Conservation (phyloP, 2,113 vertebrate species). For the Oryctolagus cuniculus region DNA sequence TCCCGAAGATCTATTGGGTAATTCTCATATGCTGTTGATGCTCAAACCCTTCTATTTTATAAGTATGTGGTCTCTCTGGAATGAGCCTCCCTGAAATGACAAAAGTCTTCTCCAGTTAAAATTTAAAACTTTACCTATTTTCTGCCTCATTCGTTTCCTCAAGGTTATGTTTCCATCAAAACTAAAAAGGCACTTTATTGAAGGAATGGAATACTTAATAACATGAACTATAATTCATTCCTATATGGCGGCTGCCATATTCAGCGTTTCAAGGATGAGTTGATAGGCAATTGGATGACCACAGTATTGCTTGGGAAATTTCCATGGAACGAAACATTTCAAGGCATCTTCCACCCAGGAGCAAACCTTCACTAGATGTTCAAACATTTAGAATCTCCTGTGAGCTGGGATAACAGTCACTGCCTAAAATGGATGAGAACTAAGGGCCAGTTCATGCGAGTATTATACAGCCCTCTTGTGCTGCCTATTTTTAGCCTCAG, state of each 20-base stretch:
- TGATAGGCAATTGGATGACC: neutral
- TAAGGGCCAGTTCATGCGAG: neutral
- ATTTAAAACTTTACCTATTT: constrained; percentile 23
- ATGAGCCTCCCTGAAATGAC: neutral
- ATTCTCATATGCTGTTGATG: neutral
- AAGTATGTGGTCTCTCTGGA: neutral
- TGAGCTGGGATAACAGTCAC: constrained; percentile 11
- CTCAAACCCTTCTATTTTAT: neutral
- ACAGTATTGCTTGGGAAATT: constrained; percentile 57
- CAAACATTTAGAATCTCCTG: constrained; percentile 36
- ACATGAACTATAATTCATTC: neutral
- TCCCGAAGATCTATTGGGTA: neutral
- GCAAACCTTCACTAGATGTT: constrained; percentile 51
- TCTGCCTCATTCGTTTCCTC: constrained; percentile 34
- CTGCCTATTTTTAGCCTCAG: constrained; percentile 32
- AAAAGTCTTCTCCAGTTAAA: neutral
- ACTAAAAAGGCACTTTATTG: neutral
- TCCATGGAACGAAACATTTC: constrained; percentile 50
- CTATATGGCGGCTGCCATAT: neutral
- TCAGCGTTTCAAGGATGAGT: constrained; percentile 29
- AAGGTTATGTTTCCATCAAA: neutral
- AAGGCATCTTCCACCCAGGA: constrained; percentile 34
- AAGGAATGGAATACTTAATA: constrained; percentile 19
- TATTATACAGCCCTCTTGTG: neutral
- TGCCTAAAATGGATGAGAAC: constrained; percentile 31